These are phyloP conservation scores for Penaeus vannamei DNA, from an alignment of 1,140 invertebrate species.

Conservation along the genomic window DNA sequence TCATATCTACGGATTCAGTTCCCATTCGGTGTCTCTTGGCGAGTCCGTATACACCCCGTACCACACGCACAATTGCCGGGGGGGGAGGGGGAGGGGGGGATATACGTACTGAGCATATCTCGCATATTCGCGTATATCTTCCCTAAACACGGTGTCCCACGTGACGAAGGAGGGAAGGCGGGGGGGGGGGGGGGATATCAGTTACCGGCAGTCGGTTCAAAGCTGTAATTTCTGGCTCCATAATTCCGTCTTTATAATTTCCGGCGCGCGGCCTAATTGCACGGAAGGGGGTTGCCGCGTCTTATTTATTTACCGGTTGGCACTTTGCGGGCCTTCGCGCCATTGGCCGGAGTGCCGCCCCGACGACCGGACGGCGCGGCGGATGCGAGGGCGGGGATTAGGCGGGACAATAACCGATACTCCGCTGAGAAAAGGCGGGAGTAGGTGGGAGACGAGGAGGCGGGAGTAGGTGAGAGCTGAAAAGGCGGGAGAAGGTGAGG, in stretches of 20 bases:
- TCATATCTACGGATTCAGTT: no score
- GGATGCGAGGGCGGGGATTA: not conserved
- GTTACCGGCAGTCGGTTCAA: not conserved
- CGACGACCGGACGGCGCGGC: not conserved
- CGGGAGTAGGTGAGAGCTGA: not conserved
- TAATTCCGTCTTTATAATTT: slow-evolving; percentile 50
- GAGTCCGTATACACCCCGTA: not conserved
- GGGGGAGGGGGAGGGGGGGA: no score
- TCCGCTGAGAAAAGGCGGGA: not conserved
- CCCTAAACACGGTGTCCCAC: no score
- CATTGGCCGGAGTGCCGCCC: not conserved
- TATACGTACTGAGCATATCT: no score
- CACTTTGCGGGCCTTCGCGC: not conserved
- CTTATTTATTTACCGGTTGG: slow-evolving; percentile 48
- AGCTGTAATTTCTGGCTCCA: slow-evolving; percentile 52
- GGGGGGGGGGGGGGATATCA: not conserved
- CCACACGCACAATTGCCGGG: not conserved
- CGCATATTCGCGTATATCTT: no score
- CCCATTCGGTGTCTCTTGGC: not conserved
- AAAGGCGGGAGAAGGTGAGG: not conserved
- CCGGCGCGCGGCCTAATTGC: slow-evolving; percentile 47
- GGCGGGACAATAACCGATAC: slow-evolving; percentile 29
- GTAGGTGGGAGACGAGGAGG: not conserved
- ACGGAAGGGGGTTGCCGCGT: slow-evolving; percentile 3
- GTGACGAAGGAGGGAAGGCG: no score